Evolutionary conservation across 1,140 invertebrate species (phyloP).

Genomic region (Adelges cooleyi): DNA sequence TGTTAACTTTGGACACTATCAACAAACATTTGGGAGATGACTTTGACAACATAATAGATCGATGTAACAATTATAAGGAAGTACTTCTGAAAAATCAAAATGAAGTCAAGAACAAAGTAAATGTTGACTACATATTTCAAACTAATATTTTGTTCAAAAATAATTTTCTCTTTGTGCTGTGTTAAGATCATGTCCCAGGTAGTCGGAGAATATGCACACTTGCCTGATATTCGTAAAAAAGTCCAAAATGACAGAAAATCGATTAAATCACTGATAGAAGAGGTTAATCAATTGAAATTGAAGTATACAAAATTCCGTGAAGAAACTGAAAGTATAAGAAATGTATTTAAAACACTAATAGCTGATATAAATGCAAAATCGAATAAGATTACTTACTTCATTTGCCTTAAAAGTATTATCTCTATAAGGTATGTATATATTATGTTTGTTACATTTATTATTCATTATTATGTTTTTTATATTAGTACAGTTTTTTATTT

Average conservation of each 20-base stretch:
- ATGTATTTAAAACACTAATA: constrained; percentile 2
- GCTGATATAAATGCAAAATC: not conserved
- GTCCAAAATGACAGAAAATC: not conserved
- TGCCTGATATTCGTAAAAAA: not conserved
- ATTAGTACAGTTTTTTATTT: not conserved
- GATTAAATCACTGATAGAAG: not conserved
- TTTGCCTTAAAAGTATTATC: not conserved
- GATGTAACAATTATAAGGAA: not conserved
- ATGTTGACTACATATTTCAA: not conserved
- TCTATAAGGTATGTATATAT: not conserved
- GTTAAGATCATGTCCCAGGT: not conserved
- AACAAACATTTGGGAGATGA: not conserved
- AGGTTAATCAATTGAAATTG: not conserved
- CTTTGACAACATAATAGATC: not conserved
- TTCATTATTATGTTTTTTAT: not conserved
- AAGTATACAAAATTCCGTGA: not conserved
- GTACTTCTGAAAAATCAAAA: not conserved
- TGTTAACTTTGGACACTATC: not conserved
- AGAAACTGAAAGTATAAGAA: not conserved
- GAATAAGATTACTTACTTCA: not conserved
- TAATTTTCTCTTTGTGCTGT: not conserved
- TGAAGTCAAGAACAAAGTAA: not conserved
- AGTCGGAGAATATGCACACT: not conserved
- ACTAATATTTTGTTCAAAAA: not conserved
- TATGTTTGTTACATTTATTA: not conserved